Percentiles rank a stretch among this genome's conserved stretches.
Conservation (phyloP, 2,797 vertebrate genomes). For the Graptemys geographica region DNA sequence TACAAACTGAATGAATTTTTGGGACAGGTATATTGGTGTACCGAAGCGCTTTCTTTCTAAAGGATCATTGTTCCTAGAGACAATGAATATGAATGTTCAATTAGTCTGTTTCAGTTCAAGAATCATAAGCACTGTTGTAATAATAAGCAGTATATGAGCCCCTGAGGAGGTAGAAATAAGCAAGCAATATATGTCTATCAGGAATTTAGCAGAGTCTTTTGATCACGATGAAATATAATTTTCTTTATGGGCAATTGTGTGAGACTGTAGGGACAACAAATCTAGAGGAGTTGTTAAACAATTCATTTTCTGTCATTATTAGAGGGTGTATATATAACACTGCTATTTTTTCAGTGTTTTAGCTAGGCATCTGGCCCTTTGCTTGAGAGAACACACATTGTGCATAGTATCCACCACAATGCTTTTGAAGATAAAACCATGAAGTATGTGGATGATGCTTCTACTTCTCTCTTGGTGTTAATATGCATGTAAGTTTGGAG, state of each 20-base stretch:
- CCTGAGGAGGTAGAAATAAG: not conserved
- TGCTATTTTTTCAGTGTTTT: not conserved
- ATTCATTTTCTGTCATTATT: not conserved
- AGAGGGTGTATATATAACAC: accelerated
- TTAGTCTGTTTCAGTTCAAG: not conserved
- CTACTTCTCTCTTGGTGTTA: not conserved
- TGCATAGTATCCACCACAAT: not conserved
- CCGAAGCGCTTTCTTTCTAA: not conserved
- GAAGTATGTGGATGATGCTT: not conserved
- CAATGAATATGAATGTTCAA: accelerated
- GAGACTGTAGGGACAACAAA: not conserved
- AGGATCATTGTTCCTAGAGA: not conserved
- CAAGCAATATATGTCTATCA: not conserved
- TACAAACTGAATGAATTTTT: not conserved
- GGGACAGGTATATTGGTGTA: not conserved
- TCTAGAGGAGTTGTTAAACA: not conserved
- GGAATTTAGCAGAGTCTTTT: not conserved
- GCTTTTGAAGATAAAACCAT: not conserved
- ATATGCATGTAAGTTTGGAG: not conserved
- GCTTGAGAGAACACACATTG: not conserved
- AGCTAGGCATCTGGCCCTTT: not conserved
- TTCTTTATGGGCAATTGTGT: not conserved
- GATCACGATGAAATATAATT: not conserved
- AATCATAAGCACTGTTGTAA: not conserved
- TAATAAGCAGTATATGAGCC: conserved; percentile 6